Conservation (phyloP, 1,140 invertebrate genomes). For the Leptinotarsa texana region DNA sequence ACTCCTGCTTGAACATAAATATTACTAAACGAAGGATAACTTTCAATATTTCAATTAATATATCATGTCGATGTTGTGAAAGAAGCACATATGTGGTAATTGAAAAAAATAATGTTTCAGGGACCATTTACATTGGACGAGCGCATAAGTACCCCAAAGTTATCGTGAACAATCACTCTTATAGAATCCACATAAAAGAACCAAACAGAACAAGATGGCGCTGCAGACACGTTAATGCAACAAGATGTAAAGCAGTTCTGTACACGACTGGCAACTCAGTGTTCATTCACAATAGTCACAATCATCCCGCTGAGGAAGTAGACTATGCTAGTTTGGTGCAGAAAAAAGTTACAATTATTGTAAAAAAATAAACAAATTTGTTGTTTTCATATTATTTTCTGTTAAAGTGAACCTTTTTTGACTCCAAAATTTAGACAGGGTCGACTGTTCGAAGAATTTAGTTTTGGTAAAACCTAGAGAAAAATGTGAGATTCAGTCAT, state of each 20-base stretch:
- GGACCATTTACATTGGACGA: constrained; percentile 35
- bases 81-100: too few species aligned
- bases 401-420: too few species aligned
- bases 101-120: constrained; percentile 30
- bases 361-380: neutral
- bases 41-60: too few species aligned
- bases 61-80: too few species aligned
- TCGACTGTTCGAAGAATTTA: too few species aligned
- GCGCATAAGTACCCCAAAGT: constrained; percentile 39
- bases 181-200: constrained; percentile 35
- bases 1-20: too few species aligned
- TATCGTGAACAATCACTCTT: constrained; percentile 30
- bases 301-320: constrained; percentile 32
- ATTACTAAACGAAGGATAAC: too few species aligned
- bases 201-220: constrained; percentile 38
- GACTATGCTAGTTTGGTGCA: constrained; percentile 23
- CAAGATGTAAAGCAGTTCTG: constrained; percentile 35
- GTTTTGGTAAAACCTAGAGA: too few species aligned
- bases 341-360: constrained; percentile 34
- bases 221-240: constrained; percentile 34
- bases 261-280: constrained; percentile 37
- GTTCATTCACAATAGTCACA: constrained; percentile 34
- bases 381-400: too few species aligned
- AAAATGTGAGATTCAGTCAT: too few species aligned
- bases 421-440: too few species aligned